Evolutionary conservation across 2,888 invertebrate genomes (phyloP).

Genomic region (Leucoptera coffeella): DNA sequence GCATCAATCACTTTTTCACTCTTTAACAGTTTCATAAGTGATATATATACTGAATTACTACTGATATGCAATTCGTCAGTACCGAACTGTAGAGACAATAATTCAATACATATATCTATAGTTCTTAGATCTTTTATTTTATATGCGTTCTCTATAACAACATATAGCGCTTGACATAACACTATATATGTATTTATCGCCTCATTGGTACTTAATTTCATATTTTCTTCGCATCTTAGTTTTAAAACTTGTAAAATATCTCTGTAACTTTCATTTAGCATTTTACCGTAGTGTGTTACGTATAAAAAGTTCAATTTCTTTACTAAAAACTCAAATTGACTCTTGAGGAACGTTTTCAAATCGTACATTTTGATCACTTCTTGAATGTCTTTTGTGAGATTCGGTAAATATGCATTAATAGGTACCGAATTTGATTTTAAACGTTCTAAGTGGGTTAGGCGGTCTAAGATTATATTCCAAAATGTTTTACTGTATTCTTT

Average conservation of each 20-base stretch:
- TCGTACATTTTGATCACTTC: conserved; percentile 24
- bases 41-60: too few species aligned
- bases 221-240: too few species aligned
- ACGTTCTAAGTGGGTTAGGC: conserved; percentile 23
- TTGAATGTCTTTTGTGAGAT: conserved; percentile 18
- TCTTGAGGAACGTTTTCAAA: conserved; percentile 18
- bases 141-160: too few species aligned
- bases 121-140: too few species aligned
- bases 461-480: conserved; percentile 27
- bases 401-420: conserved; percentile 21
- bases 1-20: too few species aligned
- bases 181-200: too few species aligned
- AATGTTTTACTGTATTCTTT: conserved; percentile 29
- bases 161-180: too few species aligned
- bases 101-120: too few species aligned
- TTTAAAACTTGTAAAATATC: conserved; percentile 18
- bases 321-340: conserved; percentile 16
- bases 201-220: too few species aligned
- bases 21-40: too few species aligned
- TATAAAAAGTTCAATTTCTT: conserved; percentile 26
- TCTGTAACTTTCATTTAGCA: conserved; percentile 13
- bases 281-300: conserved; percentile 12
- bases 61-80: too few species aligned
- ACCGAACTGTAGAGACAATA: too few species aligned
- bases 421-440: conserved; percentile 14